These are phyloP conservation scores for Phymanthus crucifer DNA, from an alignment of 92 coral and sea anemone species.

Conservation along the genomic window DNA sequence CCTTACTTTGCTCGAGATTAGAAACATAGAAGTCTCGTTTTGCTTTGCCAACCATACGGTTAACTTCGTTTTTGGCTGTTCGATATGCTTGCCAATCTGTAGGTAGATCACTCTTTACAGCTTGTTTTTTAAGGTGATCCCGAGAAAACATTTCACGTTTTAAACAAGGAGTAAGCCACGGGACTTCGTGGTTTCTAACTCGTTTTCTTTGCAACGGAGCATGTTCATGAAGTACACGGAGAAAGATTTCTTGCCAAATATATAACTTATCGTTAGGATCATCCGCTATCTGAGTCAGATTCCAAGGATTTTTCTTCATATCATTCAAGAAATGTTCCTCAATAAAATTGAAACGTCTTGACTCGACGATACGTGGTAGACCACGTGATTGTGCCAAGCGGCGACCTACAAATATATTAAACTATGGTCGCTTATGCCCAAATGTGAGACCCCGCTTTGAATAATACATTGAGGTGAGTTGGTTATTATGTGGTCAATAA, in stretches of 20 bases:
- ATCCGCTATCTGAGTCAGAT: background rate
- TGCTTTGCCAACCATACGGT: background rate
- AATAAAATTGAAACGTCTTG: slow-evolving; percentile 1
- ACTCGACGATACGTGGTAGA: background rate
- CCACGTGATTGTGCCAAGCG: background rate
- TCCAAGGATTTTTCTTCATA: background rate
- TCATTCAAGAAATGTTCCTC: slow-evolving; percentile 3
- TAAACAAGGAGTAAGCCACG: too few relatives aligned
- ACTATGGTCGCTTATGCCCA: slow-evolving; percentile 10
- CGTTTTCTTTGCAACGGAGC: background rate
- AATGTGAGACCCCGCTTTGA: slow-evolving; percentile 1
- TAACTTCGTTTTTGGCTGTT: background rate
- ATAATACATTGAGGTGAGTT: background rate
- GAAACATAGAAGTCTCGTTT: background rate
- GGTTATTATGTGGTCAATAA: background rate
- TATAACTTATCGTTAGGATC: slow-evolving; percentile 4
- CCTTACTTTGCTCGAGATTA: background rate
- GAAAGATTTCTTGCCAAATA: background rate
- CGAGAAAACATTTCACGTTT: background rate
- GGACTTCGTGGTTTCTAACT: background rate
- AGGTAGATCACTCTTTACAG: background rate
- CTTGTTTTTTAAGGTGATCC: background rate
- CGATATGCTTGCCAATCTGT: slow-evolving; percentile 1
- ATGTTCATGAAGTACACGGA: background rate
- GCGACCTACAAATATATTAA: background rate